A percentile compares a stretch with the other conserved stretches of the same genome.
These are phyloP conservation scores for Pristis pectinata DNA, from an alignment of 2,797 vertebrate species.

Conservation along the genomic window DNA sequence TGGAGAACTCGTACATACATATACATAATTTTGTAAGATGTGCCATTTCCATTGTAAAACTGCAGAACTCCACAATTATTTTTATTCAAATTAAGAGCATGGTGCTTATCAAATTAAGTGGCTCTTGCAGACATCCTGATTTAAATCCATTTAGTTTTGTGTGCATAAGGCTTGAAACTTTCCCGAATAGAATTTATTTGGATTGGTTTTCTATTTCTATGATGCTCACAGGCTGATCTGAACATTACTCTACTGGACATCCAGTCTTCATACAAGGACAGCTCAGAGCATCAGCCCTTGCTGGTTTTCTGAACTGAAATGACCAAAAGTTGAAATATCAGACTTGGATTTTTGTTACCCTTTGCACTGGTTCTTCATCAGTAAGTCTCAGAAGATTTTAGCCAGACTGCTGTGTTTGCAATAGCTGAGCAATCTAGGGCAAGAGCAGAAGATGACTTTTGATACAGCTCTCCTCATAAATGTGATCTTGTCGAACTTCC, in stretches of 20 bases:
- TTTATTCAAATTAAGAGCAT: constrained; percentile 24
- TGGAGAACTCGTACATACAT: constrained; percentile 12
- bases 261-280: not conserved
- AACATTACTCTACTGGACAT: not conserved
- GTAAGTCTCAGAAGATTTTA: not conserved
- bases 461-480: not conserved
- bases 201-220: not conserved
- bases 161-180: not conserved
- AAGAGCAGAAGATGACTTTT: not conserved
- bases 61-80: constrained; percentile 14
- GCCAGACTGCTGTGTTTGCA: not conserved
- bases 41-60: constrained; percentile 20
- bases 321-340: not conserved
- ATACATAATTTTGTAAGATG: constrained; percentile 12
- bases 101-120: constrained; percentile 13
- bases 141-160: constrained; percentile 20
- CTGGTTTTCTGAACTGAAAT: not conserved
- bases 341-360: not conserved
- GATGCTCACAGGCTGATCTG: not conserved
- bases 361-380: not conserved
- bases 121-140: constrained; percentile 21
- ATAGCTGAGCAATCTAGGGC: not conserved
- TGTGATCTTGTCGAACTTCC: not conserved
- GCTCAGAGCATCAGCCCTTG: not conserved
- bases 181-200: not conserved